Conservation (phyloP, 2,797 vertebrate genomes). For the Etheostoma perlongum region DNA sequence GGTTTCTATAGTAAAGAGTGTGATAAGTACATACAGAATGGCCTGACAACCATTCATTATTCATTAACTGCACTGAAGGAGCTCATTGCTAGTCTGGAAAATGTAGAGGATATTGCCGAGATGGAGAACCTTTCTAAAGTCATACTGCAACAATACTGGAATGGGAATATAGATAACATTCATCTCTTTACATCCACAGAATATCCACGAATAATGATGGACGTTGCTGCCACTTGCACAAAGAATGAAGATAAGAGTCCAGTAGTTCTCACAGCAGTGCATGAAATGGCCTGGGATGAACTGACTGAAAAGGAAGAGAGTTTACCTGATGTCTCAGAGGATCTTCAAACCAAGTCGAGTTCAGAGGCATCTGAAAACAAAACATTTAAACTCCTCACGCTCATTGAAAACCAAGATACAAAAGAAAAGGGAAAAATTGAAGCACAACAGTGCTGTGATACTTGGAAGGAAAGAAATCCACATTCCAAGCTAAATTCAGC, state of each 20-base stretch:
- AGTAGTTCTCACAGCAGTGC: not conserved
- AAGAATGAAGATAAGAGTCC: constrained; percentile 30
- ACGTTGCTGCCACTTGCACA: constrained; percentile 9
- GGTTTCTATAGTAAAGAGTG: constrained; percentile 4
- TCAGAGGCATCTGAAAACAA: not conserved
- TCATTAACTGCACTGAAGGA: constrained; percentile 35
- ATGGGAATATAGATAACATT: constrained; percentile 31
- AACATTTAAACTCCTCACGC: not conserved
- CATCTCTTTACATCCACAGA: constrained; percentile 59
- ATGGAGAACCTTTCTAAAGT: constrained; percentile 24
- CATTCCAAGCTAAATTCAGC: not conserved
- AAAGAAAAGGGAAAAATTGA: not conserved
- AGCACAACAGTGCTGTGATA: not conserved
- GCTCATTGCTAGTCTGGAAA: constrained; percentile 34
- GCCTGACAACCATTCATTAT: constrained; percentile 21
- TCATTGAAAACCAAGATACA: not conserved
- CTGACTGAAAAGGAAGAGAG: not conserved
- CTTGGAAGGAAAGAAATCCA: not conserved
- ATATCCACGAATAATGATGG: constrained; percentile 18
- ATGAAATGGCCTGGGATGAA: not conserved
- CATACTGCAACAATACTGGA: constrained; percentile 44
- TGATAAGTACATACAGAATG: not conserved
- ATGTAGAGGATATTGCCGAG: constrained; percentile 13
- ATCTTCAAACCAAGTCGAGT: not conserved
- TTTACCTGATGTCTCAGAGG: not conserved